Conservation (phyloP, 2,888 invertebrate genomes). For the Lasius platythorax region DNA sequence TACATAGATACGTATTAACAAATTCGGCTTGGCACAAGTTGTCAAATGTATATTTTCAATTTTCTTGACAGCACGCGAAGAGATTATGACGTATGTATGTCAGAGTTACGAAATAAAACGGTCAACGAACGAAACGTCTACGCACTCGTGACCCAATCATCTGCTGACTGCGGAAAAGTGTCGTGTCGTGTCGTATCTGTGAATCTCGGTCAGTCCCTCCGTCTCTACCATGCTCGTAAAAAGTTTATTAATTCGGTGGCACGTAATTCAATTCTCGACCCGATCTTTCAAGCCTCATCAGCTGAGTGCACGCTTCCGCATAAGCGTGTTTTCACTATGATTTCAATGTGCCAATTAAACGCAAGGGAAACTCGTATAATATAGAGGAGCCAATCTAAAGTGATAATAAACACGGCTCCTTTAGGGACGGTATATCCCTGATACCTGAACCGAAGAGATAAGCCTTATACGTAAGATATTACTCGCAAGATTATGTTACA, state of each 20-base stretch:
- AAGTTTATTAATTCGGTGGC: slow-evolving; percentile 69
- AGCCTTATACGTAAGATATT: not conserved
- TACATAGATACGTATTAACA: not conserved
- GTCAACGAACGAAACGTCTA: slow-evolving; percentile 34
- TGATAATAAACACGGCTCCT: slow-evolving; percentile 10
- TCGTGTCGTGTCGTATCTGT: slow-evolving; percentile 69
- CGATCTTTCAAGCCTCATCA: slow-evolving; percentile 20
- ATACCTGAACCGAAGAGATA: slow-evolving; percentile 2
- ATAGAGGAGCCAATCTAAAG: slow-evolving; percentile 18
- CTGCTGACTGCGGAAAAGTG: not conserved
- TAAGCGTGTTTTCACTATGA: slow-evolving; percentile 6
- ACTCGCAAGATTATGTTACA: not conserved
- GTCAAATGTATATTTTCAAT: not conserved
- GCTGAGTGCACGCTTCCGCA: not conserved
- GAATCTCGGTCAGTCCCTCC: slow-evolving; percentile 56
- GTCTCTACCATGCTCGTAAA: slow-evolving; percentile 44
- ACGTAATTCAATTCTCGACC: slow-evolving; percentile 67
- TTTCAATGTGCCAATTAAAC: slow-evolving; percentile 14
- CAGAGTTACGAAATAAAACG: slow-evolving; percentile 17
- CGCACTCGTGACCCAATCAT: slow-evolving; percentile 11
- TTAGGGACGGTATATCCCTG: not conserved
- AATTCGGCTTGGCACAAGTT: not conserved
- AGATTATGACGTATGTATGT: not conserved
- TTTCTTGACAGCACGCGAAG: not conserved
- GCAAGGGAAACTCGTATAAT: not conserved